Conservation (phyloP, 2,797 vertebrate genomes). For the Poecile montanus region DNA sequence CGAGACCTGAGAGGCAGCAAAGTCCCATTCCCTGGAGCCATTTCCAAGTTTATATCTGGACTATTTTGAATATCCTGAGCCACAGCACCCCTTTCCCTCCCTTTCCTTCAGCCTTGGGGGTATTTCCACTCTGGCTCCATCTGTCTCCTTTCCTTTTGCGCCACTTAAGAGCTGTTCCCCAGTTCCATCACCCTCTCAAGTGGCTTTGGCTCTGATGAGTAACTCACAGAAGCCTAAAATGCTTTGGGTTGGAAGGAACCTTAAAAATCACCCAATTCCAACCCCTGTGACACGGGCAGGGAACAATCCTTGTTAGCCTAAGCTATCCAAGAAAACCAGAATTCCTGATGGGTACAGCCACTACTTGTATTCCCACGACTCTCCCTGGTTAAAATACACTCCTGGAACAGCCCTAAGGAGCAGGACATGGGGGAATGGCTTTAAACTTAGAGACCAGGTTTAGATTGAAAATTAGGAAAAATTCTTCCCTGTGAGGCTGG, state of each 20-base stretch:
- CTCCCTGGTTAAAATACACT: not conserved
- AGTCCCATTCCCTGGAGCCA: not conserved
- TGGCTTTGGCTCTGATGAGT: not conserved
- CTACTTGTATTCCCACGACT: not conserved
- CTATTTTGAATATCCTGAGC: not conserved
- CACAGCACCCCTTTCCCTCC: not conserved
- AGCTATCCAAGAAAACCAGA: not conserved
- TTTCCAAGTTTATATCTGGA: not conserved
- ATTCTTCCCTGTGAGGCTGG: not conserved
- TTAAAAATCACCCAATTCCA: not conserved
- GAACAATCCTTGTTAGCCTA: not conserved
- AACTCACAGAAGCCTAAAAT: not conserved
- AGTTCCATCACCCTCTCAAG: not conserved
- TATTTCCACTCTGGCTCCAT: not conserved
- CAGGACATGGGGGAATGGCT: not conserved
- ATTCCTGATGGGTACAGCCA: not conserved
- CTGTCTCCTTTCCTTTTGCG: not conserved
- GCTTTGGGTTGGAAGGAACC: not conserved
- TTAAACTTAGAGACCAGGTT: not conserved
- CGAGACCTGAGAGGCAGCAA: not conserved
- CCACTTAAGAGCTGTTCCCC: not conserved
- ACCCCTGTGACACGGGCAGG: rapidly evolving
- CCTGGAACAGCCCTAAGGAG: not conserved
- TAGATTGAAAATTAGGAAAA: not conserved
- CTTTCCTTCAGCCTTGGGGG: not conserved